phyloP scores from a whole-genome alignment of 2,113 vertebrate species.

The Microtus richardsoni region DNA sequence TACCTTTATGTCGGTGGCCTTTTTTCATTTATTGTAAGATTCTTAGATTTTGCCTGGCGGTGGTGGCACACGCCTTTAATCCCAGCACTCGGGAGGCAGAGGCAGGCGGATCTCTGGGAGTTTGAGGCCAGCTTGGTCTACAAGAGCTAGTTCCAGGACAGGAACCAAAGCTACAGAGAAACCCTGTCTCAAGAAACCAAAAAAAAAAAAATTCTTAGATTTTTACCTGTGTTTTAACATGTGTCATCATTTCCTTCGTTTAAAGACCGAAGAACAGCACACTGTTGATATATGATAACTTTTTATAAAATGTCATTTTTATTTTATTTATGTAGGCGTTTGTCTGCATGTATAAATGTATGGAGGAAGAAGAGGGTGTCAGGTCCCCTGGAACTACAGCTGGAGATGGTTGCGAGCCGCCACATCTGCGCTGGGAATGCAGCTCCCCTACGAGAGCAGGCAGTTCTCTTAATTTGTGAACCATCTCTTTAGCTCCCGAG shows the following conservation, averaged over 20 bases:
- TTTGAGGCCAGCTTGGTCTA: too few relatives aligned
- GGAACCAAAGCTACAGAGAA: too few relatives aligned
- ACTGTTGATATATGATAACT: not conserved
- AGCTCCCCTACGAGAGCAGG: not conserved
- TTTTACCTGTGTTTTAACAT: not conserved
- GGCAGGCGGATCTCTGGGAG: too few relatives aligned
- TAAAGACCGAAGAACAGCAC: not conserved
- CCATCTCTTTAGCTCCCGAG: not conserved
- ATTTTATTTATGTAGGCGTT: not conserved
- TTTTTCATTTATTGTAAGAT: not conserved
- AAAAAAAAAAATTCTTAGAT: too few relatives aligned
- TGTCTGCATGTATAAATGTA: not conserved
- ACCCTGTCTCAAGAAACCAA: too few relatives aligned
- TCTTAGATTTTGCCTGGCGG: too few relatives aligned
- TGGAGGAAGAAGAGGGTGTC: not conserved
- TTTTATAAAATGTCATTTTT: not conserved
- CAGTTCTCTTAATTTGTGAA: not conserved
- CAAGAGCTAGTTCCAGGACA: too few relatives aligned
- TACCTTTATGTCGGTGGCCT: not conserved
- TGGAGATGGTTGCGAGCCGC: too few relatives aligned
- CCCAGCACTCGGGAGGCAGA: too few relatives aligned
- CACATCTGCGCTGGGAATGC: not conserved
- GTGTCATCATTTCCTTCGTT: not conserved
- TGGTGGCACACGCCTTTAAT: too few relatives aligned
- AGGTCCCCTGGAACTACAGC: not conserved